Conservation (phyloP, 1,140 invertebrate genomes). For the Drosophila ananassae region DNA sequence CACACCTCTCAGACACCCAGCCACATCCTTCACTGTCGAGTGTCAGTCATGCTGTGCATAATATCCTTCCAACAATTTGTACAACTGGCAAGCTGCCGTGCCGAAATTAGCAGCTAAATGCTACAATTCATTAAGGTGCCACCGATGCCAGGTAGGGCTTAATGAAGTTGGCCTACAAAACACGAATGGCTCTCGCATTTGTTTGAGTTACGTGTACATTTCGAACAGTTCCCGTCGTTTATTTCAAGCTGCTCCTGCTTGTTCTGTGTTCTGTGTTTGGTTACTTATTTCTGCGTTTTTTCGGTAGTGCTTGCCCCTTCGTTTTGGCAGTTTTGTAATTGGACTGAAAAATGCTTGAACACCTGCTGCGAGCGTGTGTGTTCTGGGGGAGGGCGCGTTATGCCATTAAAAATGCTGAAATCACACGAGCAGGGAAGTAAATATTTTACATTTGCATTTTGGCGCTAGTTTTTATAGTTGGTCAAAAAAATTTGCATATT, state of each 20-base stretch:
- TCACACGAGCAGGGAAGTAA: slow-evolving; percentile 74
- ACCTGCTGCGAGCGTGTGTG: slow-evolving; percentile 53
- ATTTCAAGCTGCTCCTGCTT: slow-evolving; percentile 5
- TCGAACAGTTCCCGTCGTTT: slow-evolving; percentile 5
- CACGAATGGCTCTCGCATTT: slow-evolving; percentile 40
- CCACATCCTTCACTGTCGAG: slow-evolving; percentile 46
- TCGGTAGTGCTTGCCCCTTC: slow-evolving; percentile 18
- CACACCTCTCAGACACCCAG: slow-evolving; percentile 9
- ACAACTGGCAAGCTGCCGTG: slow-evolving; percentile 28
- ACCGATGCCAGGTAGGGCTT: slow-evolving; percentile 41
- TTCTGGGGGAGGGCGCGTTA: slow-evolving; percentile 42
- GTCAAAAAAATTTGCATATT: slow-evolving; percentile 70
- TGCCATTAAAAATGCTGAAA: slow-evolving; percentile 77
- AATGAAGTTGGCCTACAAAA: slow-evolving; percentile 79
- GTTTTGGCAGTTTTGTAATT: slow-evolving; percentile 74
- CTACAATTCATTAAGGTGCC: slow-evolving; percentile 69
- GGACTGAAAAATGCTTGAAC: slow-evolving; percentile 68
- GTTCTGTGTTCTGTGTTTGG: slow-evolving; percentile 7
- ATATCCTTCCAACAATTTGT: slow-evolving; percentile 46
- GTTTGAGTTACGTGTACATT: slow-evolving; percentile 42
- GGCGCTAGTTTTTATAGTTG: slow-evolving; percentile 73
- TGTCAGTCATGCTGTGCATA: slow-evolving; percentile 48
- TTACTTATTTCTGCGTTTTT: not conserved
- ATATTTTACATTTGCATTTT: slow-evolving; percentile 82
- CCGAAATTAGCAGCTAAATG: slow-evolving; percentile 61